Evolutionary conservation across 1,140 invertebrate genomes (phyloP).

Genomic region (Manduca sexta): DNA sequence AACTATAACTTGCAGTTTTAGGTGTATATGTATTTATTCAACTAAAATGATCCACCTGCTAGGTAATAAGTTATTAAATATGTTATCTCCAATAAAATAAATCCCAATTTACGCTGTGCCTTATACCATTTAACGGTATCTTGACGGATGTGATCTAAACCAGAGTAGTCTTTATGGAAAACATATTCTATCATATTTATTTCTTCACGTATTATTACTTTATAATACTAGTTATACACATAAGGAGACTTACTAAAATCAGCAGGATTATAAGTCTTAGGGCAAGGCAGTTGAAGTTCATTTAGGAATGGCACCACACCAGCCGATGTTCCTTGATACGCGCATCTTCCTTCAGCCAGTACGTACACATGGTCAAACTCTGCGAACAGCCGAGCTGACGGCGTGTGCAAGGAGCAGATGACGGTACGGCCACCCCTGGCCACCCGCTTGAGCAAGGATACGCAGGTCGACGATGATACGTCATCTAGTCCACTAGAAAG

Average conservation of each 20-base stretch:
- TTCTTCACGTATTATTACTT: too few species aligned
- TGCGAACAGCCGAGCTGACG: slow-evolving; percentile 84
- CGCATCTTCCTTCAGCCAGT: slow-evolving; percentile 81
- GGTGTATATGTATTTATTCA: too few species aligned
- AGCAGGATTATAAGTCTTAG: slow-evolving; percentile 85
- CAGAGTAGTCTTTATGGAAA: too few species aligned
- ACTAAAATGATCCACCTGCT: too few species aligned
- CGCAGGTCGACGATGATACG: slow-evolving; percentile 82
- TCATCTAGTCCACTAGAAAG: slow-evolving; percentile 83
- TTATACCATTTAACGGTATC: too few species aligned
- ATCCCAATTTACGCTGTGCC: too few species aligned
- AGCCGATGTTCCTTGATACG: slow-evolving; percentile 79
- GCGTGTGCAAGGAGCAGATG: slow-evolving; percentile 94
- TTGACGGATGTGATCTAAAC: too few species aligned
- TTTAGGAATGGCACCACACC: slow-evolving; percentile 82
- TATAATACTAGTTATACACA: background rate
- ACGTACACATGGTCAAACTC: slow-evolving; percentile 87
- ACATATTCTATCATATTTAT: too few species aligned
- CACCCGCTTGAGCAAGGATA: slow-evolving; percentile 83
- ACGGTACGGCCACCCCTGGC: slow-evolving; percentile 88
- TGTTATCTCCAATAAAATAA: too few species aligned
- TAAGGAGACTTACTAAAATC: slow-evolving; percentile 81
- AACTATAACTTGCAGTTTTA: too few species aligned
- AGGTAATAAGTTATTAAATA: too few species aligned
- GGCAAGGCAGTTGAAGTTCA: slow-evolving; percentile 79